Evolutionary conservation across 1,140 invertebrate species (phyloP), one percentile per base, ranked within the genome.

Genomic region (Apis florea): DNA sequence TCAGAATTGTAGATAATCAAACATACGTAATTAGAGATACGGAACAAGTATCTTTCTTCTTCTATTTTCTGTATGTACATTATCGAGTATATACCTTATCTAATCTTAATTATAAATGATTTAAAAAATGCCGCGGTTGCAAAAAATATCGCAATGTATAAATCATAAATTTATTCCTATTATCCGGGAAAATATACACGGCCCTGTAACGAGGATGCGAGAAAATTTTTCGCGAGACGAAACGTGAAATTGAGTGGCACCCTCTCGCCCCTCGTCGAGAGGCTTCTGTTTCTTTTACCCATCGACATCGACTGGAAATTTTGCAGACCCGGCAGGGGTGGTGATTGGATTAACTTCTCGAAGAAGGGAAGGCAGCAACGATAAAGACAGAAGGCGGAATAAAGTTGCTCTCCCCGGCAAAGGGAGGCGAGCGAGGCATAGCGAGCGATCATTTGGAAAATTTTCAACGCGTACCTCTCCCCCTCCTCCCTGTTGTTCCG

Each of bases 301-400:
- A 40, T 40, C 31, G 24, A 24, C 71, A 51, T n/a, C 63, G 79
- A 68, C 76, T 71, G 73, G 76, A 88, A 83, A 87, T 85, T 79
- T 81, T 71, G 58, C 66, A 64, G 51, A 51, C 49, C 74, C 71
- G 76, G 66, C 73, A 63, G 12, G 40, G 59, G 26, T 70, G 59
- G 26, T 67, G 86, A 85, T 87, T 85, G 79, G 83, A 87, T 87
- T 85, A 74, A 85, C 80, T 85, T 83, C 61, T 66, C 51, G 63
- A 58, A 77, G n/a, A 21, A 80, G 68, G 63, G n/a, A n/a, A n/a
- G 15, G 26, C 40, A 61, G 58, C 64, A 31, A 85, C 63, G 79
- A 87, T 78, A 85, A 85, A 77, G 73, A 82, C 72, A 67, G 17
- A 13, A 47, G n/a, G 54, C 56, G 66, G 54, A 87, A 87, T 87